Base-by-base conservation (phyloP, 2,888 invertebrate species). In the Eupithecia subfuscata region DNA sequence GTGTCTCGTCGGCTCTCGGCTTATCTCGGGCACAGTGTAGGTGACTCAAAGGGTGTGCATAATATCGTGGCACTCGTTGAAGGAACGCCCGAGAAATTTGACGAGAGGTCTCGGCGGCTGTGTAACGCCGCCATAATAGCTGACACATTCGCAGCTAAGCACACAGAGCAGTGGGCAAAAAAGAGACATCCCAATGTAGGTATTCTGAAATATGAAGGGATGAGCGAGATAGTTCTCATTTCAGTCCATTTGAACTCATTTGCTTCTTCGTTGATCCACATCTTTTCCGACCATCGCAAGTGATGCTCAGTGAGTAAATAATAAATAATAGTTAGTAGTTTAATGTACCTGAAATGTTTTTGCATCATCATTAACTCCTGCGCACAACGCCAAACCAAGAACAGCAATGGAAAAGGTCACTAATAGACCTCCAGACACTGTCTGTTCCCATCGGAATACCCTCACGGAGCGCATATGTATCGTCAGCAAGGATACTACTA, bases 361-460 rank as follows among this genome's bases (percentile, higher is more conserved):
- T 0, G 82, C 85, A 0, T 82, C 84, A 25, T 86, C 83, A 0
- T 73, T 60, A 0, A 78, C 52, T 0, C 86, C 89, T 3, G 88
- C 84, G 48, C 88, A 86, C 7, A 92, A 8, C 0, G 85, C 84
- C 45, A 92, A 74, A 0, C 91, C 92, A 0, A 86, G 43, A 7
- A 79, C 71, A 0, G 86, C 84, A 2, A 92, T 69, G 68, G 81
- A 77, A 69, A 88, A 92, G 0, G 92, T 90, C n/a, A 91, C 87
- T 2, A 91, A 69, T 2, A 92, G 73, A 0, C 93, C 93, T 0
- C 91, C 92, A 6, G 90, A 85, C 14, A 92, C 89, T 0, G 89
- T 84, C 70, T 89, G 90, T 79, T 93, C 93, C 92, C 91, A 93
- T 0, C 88, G 86, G 75, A 92, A 92, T 30, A 91, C 86, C 37